phyloP scores from a whole-genome alignment of 2,888 invertebrate species.

The Hermaeophaga mercurialis region DNA sequence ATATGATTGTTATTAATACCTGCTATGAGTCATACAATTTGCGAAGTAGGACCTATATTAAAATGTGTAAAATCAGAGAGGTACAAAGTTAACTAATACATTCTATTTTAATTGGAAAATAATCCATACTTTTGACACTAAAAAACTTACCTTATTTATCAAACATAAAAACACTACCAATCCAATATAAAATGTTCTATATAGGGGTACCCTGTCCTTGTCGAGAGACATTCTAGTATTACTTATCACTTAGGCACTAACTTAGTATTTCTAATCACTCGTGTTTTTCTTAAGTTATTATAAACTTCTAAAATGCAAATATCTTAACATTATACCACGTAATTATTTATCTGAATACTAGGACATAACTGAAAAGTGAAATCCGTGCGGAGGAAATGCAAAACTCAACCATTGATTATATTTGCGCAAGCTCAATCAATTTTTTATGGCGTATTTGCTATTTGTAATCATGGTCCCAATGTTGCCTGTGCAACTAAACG shows the following conservation, averaged over 20 bases:
- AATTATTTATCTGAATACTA: neutral
- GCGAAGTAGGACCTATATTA: neutral
- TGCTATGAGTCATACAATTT: neutral
- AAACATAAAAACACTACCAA: slow-evolving; percentile 23
- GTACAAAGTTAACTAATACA: neutral
- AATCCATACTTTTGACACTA: neutral
- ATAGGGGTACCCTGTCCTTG: neutral
- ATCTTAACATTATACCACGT: slow-evolving; percentile 1
- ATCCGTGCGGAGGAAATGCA: neutral
- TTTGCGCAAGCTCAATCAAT: no score
- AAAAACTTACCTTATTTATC: slow-evolving; percentile 24
- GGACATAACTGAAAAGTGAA: slow-evolving; percentile 7
- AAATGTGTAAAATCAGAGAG: no score
- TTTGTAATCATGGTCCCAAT: no score
- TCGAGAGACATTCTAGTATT: neutral
- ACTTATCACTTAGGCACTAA: neutral
- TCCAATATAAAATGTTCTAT: slow-evolving; percentile 1
- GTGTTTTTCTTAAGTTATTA: neutral
- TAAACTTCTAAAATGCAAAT: neutral
- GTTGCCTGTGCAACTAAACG: no score
- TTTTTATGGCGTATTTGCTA: no score
- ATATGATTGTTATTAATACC: neutral
- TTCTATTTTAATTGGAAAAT: neutral
- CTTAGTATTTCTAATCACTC: neutral
- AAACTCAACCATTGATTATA: neutral